These are phyloP conservation scores for Thymelicus sylvestris DNA, from an alignment of 2,888 invertebrate species.

Conservation along the genomic window DNA sequence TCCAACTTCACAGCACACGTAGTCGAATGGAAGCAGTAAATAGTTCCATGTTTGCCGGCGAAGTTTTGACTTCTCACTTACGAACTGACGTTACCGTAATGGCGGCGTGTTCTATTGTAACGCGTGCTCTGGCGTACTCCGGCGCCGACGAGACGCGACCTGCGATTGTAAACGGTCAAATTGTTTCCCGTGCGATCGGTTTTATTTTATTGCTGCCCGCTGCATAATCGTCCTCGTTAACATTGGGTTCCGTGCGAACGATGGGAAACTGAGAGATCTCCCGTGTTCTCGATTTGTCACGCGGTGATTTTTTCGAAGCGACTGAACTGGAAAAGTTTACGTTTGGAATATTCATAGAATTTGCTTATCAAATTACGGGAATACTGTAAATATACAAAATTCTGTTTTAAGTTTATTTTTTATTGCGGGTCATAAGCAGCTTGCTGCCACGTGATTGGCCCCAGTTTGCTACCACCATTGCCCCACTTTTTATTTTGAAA, in stretches of 20 bases:
- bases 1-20: slow-evolving; percentile 73
- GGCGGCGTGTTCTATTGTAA: slow-evolving; percentile 63
- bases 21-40: slow-evolving; percentile 67
- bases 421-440: too few species aligned
- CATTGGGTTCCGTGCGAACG: neutral
- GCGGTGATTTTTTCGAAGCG: too few species aligned
- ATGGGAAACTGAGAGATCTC: neutral
- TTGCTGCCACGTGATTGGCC: too few species aligned
- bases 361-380: too few species aligned
- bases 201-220: slow-evolving; percentile 8
- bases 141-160: slow-evolving; percentile 54
- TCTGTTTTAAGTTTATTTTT: too few species aligned
- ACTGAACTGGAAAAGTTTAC: too few species aligned
- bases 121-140: slow-evolving; percentile 43
- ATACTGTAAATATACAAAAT: too few species aligned
- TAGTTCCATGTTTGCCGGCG: slow-evolving; percentile 74
- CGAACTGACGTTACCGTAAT: slow-evolving; percentile 68
- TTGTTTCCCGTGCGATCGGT: slow-evolving; percentile 57
- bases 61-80: slow-evolving; percentile 79
- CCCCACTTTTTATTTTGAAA: too few species aligned
- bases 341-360: too few species aligned
- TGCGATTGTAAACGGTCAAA: slow-evolving; percentile 73
- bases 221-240: slow-evolving; percentile 16
- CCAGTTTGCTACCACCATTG: too few species aligned
- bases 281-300: too few species aligned